Percentiles rank a stretch among this genome's conserved stretches.
Conservation (phyloP, 2,888 invertebrate genomes). For the Apantesis nais region DNA sequence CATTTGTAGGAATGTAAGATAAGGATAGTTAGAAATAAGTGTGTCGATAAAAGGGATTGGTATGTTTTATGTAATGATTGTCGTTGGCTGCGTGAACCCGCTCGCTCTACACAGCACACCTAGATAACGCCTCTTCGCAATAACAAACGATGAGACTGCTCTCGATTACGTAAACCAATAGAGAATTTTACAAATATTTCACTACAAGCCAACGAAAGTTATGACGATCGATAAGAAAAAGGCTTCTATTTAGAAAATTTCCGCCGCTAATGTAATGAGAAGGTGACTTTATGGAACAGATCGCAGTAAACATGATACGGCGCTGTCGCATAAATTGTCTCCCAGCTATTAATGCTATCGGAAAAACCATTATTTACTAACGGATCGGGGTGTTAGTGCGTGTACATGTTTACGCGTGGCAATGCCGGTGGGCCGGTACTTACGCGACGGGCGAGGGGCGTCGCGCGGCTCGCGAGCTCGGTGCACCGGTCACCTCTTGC, state of each 20-base stretch:
- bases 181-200: slow-evolving; percentile 71
- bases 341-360: slow-evolving; percentile 61
- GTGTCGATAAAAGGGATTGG: slow-evolving; percentile 44
- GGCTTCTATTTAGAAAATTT: slow-evolving; percentile 62
- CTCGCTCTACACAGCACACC: slow-evolving; percentile 50
- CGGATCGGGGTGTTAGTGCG: slow-evolving; percentile 52
- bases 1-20: slow-evolving; percentile 37
- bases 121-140: slow-evolving; percentile 63
- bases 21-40: slow-evolving; percentile 34
- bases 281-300: slow-evolving; percentile 49
- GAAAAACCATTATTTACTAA: slow-evolving; percentile 68
- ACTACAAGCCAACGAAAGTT: slow-evolving; percentile 51
- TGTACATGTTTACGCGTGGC: slow-evolving; percentile 53
- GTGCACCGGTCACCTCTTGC: slow-evolving; percentile 74
- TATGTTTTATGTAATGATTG: slow-evolving; percentile 64
- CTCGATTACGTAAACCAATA: slow-evolving; percentile 77
- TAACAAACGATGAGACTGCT: slow-evolving; percentile 65
- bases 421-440: slow-evolving; percentile 45
- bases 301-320: slow-evolving; percentile 70
- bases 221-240: slow-evolving; percentile 70
- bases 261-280: slow-evolving; percentile 65
- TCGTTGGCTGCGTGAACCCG: slow-evolving; percentile 45
- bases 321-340: slow-evolving; percentile 70
- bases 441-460: slow-evolving; percentile 49
- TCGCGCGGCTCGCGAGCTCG: slow-evolving; percentile 48